These are phyloP conservation scores for Helicoverpa armigera DNA, from an alignment of 1,140 invertebrate genomes.

Conservation along the genomic window DNA sequence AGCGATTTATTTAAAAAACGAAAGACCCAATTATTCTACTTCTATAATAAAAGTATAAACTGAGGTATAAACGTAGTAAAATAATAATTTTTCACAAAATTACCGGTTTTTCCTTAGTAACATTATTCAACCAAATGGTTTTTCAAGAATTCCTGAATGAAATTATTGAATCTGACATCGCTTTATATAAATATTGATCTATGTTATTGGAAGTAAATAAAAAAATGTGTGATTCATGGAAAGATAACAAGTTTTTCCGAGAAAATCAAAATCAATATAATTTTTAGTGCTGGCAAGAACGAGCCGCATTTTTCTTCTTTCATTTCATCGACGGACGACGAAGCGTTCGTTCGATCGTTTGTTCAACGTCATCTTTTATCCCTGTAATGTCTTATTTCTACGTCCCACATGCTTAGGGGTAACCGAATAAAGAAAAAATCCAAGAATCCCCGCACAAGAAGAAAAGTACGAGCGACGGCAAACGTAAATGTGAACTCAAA, in stretches of 20 bases:
- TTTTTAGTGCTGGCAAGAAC: constrained; percentile 54
- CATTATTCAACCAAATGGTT: no score
- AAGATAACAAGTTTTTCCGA: not conserved
- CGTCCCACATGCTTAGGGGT: constrained; percentile 85
- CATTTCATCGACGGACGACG: constrained; percentile 76
- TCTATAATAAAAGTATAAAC: no score
- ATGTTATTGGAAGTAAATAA: no score
- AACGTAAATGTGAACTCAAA: constrained; percentile 83
- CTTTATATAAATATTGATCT: no score
- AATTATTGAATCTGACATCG: no score
- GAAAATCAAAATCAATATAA: constrained; percentile 24
- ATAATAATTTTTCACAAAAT: no score
- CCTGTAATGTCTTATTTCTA: constrained; percentile 82
- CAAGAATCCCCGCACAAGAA: constrained; percentile 83
- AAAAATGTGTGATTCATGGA: no score
- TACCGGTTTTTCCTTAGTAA: no score
- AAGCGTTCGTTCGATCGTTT: constrained; percentile 81
- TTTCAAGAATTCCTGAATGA: no score
- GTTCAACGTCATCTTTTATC: constrained; percentile 82
- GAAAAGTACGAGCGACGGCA: constrained; percentile 77
- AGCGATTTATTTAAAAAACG: no score
- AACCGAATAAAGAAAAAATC: constrained; percentile 83
- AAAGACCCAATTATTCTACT: no score
- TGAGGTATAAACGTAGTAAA: no score
- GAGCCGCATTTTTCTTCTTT: constrained; percentile 49